Evolutionary conservation across 2,888 invertebrate genomes (phyloP).

Genomic region (Strigamia transsilvanica): DNA sequence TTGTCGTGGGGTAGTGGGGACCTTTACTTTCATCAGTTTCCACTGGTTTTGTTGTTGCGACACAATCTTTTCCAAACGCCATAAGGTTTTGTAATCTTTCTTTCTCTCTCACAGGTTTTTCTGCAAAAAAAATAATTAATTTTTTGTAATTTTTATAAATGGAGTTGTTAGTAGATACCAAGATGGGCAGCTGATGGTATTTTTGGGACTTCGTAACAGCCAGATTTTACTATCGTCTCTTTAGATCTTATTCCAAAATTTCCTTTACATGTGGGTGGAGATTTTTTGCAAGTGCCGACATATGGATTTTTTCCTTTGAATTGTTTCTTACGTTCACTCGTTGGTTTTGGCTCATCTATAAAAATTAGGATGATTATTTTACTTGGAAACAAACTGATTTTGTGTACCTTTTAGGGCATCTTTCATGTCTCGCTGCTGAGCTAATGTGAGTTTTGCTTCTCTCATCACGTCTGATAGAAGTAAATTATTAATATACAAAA

Average conservation of each 20-base stretch:
- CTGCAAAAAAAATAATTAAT: not conserved
- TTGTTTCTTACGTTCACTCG: not conserved
- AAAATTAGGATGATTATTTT: not conserved
- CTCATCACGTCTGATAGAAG: not conserved
- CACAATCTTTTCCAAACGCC: not conserved
- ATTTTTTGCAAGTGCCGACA: not conserved
- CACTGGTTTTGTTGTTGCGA: not conserved
- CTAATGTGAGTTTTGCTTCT: not conserved
- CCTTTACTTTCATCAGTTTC: not conserved
- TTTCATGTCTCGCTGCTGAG: not conserved
- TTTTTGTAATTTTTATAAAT: not conserved
- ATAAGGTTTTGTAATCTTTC: conserved; percentile 35
- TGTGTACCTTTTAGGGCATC: not conserved
- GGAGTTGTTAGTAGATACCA: not conserved
- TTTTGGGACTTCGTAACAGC: not conserved
- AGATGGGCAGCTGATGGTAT: not conserved
- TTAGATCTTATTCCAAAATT: not conserved
- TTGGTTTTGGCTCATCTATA: not conserved
- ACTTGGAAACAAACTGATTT: not conserved
- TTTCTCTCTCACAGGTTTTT: not conserved
- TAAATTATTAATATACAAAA: not conserved
- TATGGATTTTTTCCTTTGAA: conserved; percentile 15
- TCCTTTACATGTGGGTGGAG: not conserved
- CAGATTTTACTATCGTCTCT: conserved; percentile 6
- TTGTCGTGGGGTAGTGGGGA: not conserved